These are phyloP conservation scores for Theocolax elegans DNA, from an alignment of 1,140 invertebrate species.

Conservation along the genomic window DNA sequence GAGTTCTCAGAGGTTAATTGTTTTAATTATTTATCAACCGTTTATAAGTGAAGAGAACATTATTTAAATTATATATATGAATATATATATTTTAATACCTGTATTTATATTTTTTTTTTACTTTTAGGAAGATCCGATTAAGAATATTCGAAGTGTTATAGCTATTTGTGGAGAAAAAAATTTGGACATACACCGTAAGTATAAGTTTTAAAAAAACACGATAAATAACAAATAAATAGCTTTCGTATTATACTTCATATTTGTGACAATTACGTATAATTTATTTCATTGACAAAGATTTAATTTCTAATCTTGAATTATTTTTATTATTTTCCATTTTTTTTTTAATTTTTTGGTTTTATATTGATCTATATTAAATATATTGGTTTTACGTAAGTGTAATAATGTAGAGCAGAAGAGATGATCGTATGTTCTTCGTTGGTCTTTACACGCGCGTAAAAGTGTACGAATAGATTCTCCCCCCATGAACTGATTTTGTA, in stretches of 20 bases:
- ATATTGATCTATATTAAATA: neutral
- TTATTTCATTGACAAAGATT: neutral
- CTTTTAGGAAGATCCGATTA: conserved; percentile 40
- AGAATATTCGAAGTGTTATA: conserved; percentile 28
- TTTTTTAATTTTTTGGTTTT: neutral
- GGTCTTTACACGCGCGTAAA: too few relatives aligned
- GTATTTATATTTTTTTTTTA: conserved; percentile 20
- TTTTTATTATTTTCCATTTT: neutral
- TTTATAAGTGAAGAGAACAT: neutral
- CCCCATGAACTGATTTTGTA: too few relatives aligned
- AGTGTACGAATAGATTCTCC: too few relatives aligned
- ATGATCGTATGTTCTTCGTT: too few relatives aligned
- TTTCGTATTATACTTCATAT: too few relatives aligned
- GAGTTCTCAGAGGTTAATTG: conserved; percentile 35
- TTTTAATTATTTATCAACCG: neutral
- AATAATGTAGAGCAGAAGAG: too few relatives aligned
- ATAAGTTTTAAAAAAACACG: too few relatives aligned
- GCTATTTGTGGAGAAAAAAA: conserved; percentile 41
- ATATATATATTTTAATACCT: too few relatives aligned
- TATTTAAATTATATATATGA: neutral
- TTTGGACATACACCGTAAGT: conserved; percentile 45
- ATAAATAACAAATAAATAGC: too few relatives aligned
- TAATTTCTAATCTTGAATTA: neutral
- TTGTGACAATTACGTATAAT: neutral
- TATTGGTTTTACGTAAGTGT: too few relatives aligned